Evolutionary conservation across 1,140 invertebrate genomes (phyloP).

Genomic region (Atta cephalotes): DNA sequence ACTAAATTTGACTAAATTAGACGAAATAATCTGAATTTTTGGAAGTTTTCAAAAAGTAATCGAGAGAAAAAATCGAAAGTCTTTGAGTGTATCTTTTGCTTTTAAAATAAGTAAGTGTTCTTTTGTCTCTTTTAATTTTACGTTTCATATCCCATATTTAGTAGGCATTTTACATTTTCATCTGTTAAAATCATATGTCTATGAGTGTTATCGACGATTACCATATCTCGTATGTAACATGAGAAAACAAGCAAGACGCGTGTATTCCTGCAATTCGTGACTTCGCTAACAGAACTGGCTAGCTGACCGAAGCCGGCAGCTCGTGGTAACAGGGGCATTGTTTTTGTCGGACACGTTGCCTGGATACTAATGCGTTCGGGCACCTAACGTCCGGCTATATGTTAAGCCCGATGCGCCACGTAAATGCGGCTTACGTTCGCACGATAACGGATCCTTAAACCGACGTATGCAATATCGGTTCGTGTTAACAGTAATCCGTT

Average conservation of each 20-base stretch:
- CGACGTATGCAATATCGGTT: constrained; percentile 47
- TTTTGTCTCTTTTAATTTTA: neutral
- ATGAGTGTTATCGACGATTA: constrained; percentile 19
- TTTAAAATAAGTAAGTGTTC: too few relatives aligned
- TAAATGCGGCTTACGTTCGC: constrained; percentile 62
- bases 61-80: too few relatives aligned
- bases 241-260: neutral
- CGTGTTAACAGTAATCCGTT: constrained; percentile 43
- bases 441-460: constrained; percentile 62
- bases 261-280: constrained; percentile 58
- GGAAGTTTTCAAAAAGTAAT: too few relatives aligned
- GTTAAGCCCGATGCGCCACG: constrained; percentile 54
- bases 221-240: neutral
- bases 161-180: neutral
- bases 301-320: constrained; percentile 3
- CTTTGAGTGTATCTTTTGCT: too few relatives aligned
- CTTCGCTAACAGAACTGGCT: constrained; percentile 40
- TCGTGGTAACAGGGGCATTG: constrained; percentile 48
- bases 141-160: neutral
- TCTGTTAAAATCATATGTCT: constrained; percentile 12
- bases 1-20: too few relatives aligned
- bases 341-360: constrained; percentile 69
- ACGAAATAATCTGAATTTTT: too few relatives aligned
- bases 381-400: constrained; percentile 58
- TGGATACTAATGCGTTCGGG: constrained; percentile 69